Evolutionary conservation across 1,140 invertebrate genomes (phyloP).

Genomic region (Aphis gossypii): DNA sequence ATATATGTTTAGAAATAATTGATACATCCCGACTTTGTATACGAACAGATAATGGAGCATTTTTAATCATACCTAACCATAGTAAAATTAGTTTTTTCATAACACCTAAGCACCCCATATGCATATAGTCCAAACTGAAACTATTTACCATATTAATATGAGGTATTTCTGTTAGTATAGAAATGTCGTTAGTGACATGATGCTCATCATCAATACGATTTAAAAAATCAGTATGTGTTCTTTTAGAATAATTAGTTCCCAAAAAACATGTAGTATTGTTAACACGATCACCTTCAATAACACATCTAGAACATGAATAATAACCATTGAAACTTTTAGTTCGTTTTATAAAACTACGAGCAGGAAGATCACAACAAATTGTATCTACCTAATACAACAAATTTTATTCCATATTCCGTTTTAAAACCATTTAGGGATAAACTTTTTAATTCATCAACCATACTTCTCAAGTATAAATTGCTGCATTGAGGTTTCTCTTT

Average conservation of each 20-base stretch:
- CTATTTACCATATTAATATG: no score
- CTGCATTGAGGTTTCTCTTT: neutral
- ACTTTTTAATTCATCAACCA: neutral
- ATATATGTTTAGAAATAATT: neutral
- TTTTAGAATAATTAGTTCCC: no score
- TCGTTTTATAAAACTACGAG: conserved; percentile 60
- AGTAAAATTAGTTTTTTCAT: no score
- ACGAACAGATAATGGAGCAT: neutral
- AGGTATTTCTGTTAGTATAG: no score
- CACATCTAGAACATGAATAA: conserved; percentile 61
- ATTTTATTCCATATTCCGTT: neutral
- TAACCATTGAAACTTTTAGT: conserved; percentile 61
- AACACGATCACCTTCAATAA: conserved; percentile 59
- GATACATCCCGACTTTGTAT: neutral
- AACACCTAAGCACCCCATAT: no score
- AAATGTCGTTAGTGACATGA: no score
- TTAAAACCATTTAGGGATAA: neutral
- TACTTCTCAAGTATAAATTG: neutral
- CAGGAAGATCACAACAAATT: conserved; percentile 62
- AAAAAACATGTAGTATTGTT: no score
- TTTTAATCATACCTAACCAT: neutral
- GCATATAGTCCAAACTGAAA: no score
- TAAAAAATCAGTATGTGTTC: no score
- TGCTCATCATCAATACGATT: no score
- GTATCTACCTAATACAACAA: conserved; percentile 58